Evolutionary conservation across 1,140 invertebrate genomes (phyloP), one percentile per base, ranked within the genome.

Genomic region (Neodiprion fabricii): DNA sequence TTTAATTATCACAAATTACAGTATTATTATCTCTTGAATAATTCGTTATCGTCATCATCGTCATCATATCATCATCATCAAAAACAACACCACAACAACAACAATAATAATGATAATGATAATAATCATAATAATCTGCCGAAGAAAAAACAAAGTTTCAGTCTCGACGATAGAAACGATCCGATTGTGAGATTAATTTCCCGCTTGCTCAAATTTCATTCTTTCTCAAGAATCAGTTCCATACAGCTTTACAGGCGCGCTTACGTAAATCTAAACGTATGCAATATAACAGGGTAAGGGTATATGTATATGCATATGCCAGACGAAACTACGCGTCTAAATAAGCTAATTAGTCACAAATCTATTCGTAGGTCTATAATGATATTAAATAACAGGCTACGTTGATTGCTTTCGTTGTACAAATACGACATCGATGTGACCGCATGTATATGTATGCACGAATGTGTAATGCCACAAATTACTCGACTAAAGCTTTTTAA

Each of bases 401-500:
- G 11, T 17, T 61, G 9, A 61, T 17, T 61, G 53, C 53, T 61
- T 61, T 40, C 28, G 28, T 40, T 40, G 28, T 40, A 40, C 5
- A 40, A 40, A 40, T 40, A 40, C 28, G 28, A 40, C 28, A 40
- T 40, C 5, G 28, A 40, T 40, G 2, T 48, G 11, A n/a, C 11
- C 11, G 9, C 9, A 17, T 79, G 74, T 79, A 66, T 72, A 66
- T 72, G 47, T 71, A 65, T 65, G 72, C 70, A 71, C 53, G 21
- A 70, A 53, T 65, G 23, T 68, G 48, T 28, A 72, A 48, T 67
- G 61, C 67, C 66, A 74, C 74, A 23, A 76, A 48, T 47, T 73
- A 70, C 68, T 73, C 68, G 75, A 76, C 77, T 40, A 80, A 81
- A 76, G 28, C 28, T 40, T 61, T 14, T 61, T 61, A 61, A 61